Evolutionary conservation across 2,113 vertebrate species (phyloP).

Genomic region (Uria lomvia): DNA sequence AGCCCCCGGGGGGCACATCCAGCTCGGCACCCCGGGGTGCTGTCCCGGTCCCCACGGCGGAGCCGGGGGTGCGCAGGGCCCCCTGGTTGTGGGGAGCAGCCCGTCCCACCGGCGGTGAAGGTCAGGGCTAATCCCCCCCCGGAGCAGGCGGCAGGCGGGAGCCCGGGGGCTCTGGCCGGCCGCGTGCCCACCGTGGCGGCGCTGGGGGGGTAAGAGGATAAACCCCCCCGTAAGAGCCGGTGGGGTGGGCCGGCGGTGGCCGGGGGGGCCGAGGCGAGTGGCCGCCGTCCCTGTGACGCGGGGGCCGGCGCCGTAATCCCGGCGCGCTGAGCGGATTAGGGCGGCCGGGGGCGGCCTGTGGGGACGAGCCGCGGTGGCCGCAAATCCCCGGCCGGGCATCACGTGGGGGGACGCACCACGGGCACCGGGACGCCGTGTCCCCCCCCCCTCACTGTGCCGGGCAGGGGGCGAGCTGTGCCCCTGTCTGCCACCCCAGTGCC

Average conservation of each 20-base stretch:
- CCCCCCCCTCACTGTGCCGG: not conserved
- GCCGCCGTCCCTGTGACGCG: not conserved
- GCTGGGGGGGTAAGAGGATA: not conserved
- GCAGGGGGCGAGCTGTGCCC: not conserved
- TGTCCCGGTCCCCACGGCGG: fast-evolving
- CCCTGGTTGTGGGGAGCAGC: not conserved
- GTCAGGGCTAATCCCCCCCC: not conserved
- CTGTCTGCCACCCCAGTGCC: not conserved
- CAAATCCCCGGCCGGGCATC: not conserved
- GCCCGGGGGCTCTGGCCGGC: not conserved
- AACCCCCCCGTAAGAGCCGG: not conserved
- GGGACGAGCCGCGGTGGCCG: not conserved
- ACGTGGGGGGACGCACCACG: not conserved
- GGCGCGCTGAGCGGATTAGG: conserved; percentile 28
- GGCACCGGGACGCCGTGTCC: fast-evolving
- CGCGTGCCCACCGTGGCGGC: not conserved
- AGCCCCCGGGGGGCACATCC: not conserved
- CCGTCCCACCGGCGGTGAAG: not conserved
- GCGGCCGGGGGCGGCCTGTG: not conserved
- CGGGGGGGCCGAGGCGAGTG: not conserved
- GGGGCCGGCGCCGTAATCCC: not conserved
- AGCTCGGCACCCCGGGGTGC: not conserved
- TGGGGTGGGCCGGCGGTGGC: not conserved
- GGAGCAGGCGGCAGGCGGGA: not conserved
- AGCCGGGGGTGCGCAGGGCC: not conserved